These are phyloP conservation scores for Brachionus sp. DNA, from an alignment of 1,140 invertebrate species.

Conservation along the genomic window DNA sequence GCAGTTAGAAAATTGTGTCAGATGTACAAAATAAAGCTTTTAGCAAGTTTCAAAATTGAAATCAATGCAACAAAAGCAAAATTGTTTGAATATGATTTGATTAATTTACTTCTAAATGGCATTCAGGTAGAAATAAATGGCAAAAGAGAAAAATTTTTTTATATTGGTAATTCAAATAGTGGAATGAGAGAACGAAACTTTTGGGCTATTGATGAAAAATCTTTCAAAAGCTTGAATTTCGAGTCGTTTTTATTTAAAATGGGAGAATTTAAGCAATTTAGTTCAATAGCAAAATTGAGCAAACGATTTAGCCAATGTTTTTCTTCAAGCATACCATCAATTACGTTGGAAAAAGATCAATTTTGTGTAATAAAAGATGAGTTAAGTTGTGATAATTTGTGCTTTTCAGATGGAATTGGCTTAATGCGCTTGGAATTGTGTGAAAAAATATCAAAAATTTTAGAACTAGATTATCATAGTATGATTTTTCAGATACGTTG, in stretches of 20 bases:
- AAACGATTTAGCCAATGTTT: background rate
- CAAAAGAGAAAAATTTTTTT: constrained; percentile 1
- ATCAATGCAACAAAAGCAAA: background rate
- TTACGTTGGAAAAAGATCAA: background rate
- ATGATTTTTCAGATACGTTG: constrained; percentile 1
- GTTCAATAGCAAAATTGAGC: background rate
- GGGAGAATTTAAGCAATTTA: background rate
- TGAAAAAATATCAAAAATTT: background rate
- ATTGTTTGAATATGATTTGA: background rate
- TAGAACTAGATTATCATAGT: background rate
- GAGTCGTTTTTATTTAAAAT: background rate
- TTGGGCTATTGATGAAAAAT: background rate
- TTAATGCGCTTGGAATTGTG: background rate
- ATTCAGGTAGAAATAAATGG: background rate
- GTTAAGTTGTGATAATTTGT: background rate
- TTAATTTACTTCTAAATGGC: background rate
- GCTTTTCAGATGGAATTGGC: constrained; percentile 19
- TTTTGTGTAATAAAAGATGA: background rate
- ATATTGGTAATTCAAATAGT: constrained; percentile 8
- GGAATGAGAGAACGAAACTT: background rate
- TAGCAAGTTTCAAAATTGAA: constrained; percentile 3
- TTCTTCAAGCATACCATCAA: background rate
- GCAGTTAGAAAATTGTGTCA: background rate
- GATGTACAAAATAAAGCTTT: background rate
- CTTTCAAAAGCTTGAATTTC: background rate